Percentiles rank a stretch among this genome's conserved stretches.
Evolutionary conservation across 2,797 vertebrate species (phyloP).

Genomic region (Pampus argenteus): DNA sequence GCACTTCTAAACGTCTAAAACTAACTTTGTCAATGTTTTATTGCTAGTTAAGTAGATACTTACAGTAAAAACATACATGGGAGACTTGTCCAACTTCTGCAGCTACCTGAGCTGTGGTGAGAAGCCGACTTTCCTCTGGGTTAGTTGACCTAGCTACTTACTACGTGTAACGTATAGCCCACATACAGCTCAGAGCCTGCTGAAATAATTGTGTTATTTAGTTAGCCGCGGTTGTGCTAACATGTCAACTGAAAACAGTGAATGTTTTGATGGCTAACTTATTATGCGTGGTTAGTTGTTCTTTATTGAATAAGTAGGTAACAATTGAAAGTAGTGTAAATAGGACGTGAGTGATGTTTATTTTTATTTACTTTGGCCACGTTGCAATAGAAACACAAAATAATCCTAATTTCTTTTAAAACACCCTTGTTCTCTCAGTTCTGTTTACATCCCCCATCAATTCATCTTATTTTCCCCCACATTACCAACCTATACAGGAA

Average conservation of each 20-base stretch:
- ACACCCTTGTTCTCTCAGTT: neutral
- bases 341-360: neutral
- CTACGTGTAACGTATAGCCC: neutral
- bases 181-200: neutral
- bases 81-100: too few species aligned
- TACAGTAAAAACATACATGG: neutral
- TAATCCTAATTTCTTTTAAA: neutral
- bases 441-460: neutral
- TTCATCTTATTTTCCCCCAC: neutral
- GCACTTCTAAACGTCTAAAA: neutral
- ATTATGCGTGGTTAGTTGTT: neutral
- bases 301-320: neutral
- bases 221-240: neutral
- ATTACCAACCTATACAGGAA: neutral
- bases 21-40: fast-evolving
- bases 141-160: neutral
- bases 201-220: neutral
- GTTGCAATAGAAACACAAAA: neutral
- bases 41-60: neutral
- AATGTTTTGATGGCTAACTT: neutral
- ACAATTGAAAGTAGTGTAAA: neutral
- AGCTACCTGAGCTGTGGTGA: neutral
- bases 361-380: neutral
- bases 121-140: neutral
- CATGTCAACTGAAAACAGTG: neutral